These are phyloP conservation scores for Rhabditoides inermis DNA, from an alignment of 2,888 invertebrate species.

Conservation along the genomic window DNA sequence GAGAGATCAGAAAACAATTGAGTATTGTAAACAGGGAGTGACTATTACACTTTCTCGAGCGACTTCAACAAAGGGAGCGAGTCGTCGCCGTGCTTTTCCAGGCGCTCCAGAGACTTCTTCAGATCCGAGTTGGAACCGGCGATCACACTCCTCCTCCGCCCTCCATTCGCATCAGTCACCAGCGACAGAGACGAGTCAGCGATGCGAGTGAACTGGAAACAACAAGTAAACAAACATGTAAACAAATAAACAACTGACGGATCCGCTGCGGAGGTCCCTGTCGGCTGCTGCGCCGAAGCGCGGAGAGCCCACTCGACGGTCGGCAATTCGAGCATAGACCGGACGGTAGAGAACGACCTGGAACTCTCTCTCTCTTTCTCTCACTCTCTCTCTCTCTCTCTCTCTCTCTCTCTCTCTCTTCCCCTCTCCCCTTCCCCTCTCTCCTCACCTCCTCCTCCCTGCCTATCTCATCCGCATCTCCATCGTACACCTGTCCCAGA, in stretches of 20 bases:
- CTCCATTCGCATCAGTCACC: slow-evolving; percentile 29
- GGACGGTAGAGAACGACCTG: slow-evolving; percentile 46
- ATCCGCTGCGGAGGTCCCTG: slow-evolving; percentile 27
- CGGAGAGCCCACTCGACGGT: slow-evolving; percentile 20
- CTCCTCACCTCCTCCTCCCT: slow-evolving; percentile 29
- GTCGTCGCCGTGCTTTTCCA: neutral
- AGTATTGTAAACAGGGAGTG: neutral
- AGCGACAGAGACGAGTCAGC: slow-evolving; percentile 28
- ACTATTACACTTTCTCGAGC: neutral
- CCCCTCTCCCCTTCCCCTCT: neutral
- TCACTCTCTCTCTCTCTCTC: neutral
- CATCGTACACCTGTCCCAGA: slow-evolving; percentile 64
- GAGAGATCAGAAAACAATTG: no score
- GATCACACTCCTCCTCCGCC: slow-evolving; percentile 10
- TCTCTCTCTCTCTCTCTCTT: neutral
- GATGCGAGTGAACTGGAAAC: slow-evolving; percentile 23
- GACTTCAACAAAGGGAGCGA: neutral
- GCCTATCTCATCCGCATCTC: slow-evolving; percentile 39
- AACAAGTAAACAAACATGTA: neutral
- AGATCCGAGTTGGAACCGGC: neutral
- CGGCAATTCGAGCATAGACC: slow-evolving; percentile 38
- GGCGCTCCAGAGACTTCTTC: neutral
- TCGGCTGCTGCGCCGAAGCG: no score
- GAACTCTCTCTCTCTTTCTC: neutral
- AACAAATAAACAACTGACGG: slow-evolving; percentile 12